These are phyloP conservation scores for Neodontobutis hainanensis DNA, from an alignment of 2,113 vertebrate species.

Conservation along the genomic window DNA sequence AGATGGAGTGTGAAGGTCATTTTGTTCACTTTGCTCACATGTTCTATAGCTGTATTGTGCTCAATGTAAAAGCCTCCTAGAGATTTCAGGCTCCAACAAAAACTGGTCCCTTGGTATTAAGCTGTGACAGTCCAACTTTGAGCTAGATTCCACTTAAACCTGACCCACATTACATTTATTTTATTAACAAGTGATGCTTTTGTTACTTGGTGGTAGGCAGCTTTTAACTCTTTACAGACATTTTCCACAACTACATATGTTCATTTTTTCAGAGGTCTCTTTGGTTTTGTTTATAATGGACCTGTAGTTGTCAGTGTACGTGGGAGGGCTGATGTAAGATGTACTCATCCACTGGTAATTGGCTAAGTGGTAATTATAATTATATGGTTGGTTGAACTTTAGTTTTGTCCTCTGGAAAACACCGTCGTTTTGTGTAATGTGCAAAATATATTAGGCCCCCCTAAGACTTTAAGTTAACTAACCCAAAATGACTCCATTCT, in stretches of 20 bases:
- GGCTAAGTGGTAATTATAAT: conserved; percentile 72
- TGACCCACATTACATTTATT: neutral
- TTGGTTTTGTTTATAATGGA: conserved; percentile 54
- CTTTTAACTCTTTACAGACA: too few species aligned
- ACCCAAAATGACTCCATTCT: neutral
- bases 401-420: conserved; percentile 16
- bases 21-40: conserved; percentile 1
- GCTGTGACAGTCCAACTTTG: conserved; percentile 12
- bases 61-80: conserved; percentile 25
- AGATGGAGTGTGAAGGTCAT: conserved; percentile 75
- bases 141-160: conserved; percentile 8
- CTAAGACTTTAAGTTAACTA: neutral
- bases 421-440: conserved; percentile 9
- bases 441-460: neutral
- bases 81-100: conserved; percentile 16
- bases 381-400: conserved; percentile 49
- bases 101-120: conserved; percentile 36
- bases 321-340: conserved; percentile 29
- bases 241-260: too few species aligned
- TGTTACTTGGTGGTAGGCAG: neutral
- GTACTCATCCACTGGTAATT: conserved; percentile 34
- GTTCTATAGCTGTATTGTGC: conserved; percentile 20
- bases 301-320: conserved; percentile 46
- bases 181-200: neutral
- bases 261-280: too few species aligned